Base-by-base conservation (phyloP, 2,888 invertebrate species). In the Trissoscelio sp. region DNA sequence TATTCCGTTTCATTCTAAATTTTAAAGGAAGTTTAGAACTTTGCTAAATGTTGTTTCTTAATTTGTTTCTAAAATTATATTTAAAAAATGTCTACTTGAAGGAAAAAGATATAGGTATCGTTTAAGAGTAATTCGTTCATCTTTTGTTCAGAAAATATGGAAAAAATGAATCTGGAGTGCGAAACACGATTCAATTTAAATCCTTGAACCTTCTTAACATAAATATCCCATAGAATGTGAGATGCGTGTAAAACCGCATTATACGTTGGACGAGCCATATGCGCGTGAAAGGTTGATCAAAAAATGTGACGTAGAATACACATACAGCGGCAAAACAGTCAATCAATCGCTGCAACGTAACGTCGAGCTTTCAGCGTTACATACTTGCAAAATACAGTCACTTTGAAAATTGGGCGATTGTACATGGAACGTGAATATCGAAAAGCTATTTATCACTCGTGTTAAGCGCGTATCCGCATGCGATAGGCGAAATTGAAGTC, bases 341-440 rank as follows among this genome's bases (percentile, higher is more conserved):
- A 64, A 78, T 81, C 81, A 81, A 81, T 81, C 69, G 73, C 69
- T 62, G 46, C 77, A 77, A 44, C 70, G 55, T 72, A 60, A 72
- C 77, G 77, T 73, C 78, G 57, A 62, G 51, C 67, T 81, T 81
- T 81, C 81, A 78, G 14, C 77, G 53, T 53, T 77, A 53, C 67
- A 66, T 69, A 69, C 81, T 78, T 69, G 73, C 78, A 62, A 73
- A 78, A 81, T 81, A 78, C 66, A 81, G 81, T 78, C 77, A 81
- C 81, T 78, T 78, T 78, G 69, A 78, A 81, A 81, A 78, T 81
- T 73, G 81, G 67, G 48, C 77, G 72, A 74, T 81, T 67, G 67
- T 81, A 78, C 81, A 81, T 46, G 73, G 51, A 74, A 78, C 74
- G 70, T 75, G 77, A 73, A 78, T 81, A 81, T 78, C 81, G 78